Conservation (phyloP, 2,888 invertebrate genomes). For the Tetramorium bicarinatum region DNA sequence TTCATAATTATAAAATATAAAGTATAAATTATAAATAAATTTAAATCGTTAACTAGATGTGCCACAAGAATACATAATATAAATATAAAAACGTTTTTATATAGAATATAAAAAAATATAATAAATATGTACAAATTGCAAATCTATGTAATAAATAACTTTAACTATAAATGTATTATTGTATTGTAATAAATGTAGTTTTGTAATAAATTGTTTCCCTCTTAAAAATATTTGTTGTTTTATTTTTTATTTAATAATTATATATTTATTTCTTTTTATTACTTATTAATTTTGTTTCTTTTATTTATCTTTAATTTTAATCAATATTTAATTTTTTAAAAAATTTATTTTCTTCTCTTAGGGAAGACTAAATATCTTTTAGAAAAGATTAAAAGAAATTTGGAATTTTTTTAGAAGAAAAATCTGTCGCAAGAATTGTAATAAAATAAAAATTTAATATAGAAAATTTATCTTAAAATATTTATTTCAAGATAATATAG, state of each 20-base stretch:
- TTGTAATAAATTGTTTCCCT: no score
- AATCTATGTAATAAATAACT: background rate
- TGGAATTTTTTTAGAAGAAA: no score
- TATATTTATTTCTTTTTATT: background rate
- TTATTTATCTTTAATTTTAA: background rate
- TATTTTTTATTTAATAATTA: background rate
- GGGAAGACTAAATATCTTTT: no score
- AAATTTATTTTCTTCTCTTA: no score
- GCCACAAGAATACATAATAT: background rate
- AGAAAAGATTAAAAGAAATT: no score
- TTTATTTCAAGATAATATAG: no score
- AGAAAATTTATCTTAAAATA: no score
- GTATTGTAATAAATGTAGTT: no score
- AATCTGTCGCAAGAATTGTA: no score
- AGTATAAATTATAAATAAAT: background rate
- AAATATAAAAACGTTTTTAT: background rate
- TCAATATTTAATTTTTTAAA: background rate
- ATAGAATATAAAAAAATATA: background rate
- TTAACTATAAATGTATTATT: background rate
- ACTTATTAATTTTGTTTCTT: background rate
- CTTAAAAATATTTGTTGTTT: background rate
- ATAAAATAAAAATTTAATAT: no score
- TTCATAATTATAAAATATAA: background rate
- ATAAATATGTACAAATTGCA: background rate
- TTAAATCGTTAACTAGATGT: background rate